Evolutionary conservation across 1,140 invertebrate genomes (phyloP).

Genomic region (Ladona fulva): DNA sequence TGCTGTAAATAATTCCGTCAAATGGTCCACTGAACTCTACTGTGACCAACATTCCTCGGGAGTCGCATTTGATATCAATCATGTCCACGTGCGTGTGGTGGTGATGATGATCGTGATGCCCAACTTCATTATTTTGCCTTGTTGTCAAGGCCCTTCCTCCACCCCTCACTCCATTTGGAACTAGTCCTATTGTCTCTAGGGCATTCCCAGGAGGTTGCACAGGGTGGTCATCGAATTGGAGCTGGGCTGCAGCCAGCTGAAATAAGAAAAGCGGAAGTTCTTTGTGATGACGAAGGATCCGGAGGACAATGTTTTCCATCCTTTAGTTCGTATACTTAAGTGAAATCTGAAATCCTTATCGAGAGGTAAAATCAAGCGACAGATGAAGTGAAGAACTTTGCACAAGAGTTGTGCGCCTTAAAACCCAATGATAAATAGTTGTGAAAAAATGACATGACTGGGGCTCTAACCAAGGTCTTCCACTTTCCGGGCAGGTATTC

Average conservation of each 20-base stretch:
- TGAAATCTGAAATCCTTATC: too few species aligned
- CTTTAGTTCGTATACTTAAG: not conserved
- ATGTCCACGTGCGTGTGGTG: constrained; percentile 38
- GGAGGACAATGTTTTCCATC: not conserved
- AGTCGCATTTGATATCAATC: constrained; percentile 55
- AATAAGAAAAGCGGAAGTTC: not conserved
- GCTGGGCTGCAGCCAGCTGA: not conserved
- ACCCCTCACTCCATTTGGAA: not conserved
- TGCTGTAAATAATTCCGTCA: constrained; percentile 63
- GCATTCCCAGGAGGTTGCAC: not conserved
- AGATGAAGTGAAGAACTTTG: too few species aligned
- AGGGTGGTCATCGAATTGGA: not conserved
- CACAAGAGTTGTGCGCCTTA: too few species aligned
- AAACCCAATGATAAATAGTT: too few species aligned
- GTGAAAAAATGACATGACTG: too few species aligned
- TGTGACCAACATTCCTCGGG: constrained; percentile 47
- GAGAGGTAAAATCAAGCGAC: too few species aligned
- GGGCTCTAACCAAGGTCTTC: too few species aligned
- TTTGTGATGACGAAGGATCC: not conserved
- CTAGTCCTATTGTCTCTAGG: not conserved
- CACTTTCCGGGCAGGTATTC: too few species aligned
- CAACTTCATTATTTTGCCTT: not conserved
- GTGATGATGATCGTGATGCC: constrained; percentile 17
- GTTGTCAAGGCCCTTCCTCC: not conserved
- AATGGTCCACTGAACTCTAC: constrained; percentile 54